Base-by-base conservation (phyloP, 2,888 invertebrate genomes). In the Andrena minutula region DNA sequence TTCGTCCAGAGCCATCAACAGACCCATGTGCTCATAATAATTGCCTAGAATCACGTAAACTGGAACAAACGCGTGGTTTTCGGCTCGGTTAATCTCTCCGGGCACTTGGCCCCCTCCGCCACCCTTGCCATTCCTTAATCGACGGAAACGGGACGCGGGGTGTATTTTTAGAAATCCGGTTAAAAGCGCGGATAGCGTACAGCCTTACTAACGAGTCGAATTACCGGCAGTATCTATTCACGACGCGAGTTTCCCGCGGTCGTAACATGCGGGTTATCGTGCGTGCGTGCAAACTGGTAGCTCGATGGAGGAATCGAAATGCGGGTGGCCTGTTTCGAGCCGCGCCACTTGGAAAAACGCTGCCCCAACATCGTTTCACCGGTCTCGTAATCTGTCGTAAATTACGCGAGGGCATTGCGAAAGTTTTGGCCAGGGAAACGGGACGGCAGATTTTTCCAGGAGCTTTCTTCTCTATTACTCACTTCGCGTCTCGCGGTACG, bases 21-120 rank as follows among this genome's bases (percentile, higher is more conserved):
- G 95, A 3, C 98, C 98, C 85, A 98, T 96, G 93, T 98, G 98
- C 91, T 99, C 98, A 92, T 97, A 97, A 91, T 98, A 97, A 93
- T 97, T 97, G 0, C 98, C 98, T 87, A 99, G 95, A 87, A 98
- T 96, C 51, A 99, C 96, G 94, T 98, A 99, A 94, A 99, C 99
- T 99, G 96, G 79, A 89, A 88, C 85, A 89, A 76, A 85, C 82
- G 26, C 30, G 60, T 6, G 5, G n/a, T 16, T 20, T 56, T 41
- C 51, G 16, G 28, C 26, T 23, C 16, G 41, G 32, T 65, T 41
- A 60, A 60, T 60, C 23, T 20, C 41, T 41, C 49, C 23, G 16
- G 20, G 12, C 26, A n/a, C 10, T 69, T 30, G n/a, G 32, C 8
- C 12, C 1, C 12, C 3, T 49, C 28, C 5, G 26, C 35, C 16